A percentile compares a stretch with the other conserved stretches of the same genome.
These are phyloP conservation scores for Amphiprion clarkii DNA, from an alignment of 2,797 vertebrate genomes.

Conservation along the genomic window DNA sequence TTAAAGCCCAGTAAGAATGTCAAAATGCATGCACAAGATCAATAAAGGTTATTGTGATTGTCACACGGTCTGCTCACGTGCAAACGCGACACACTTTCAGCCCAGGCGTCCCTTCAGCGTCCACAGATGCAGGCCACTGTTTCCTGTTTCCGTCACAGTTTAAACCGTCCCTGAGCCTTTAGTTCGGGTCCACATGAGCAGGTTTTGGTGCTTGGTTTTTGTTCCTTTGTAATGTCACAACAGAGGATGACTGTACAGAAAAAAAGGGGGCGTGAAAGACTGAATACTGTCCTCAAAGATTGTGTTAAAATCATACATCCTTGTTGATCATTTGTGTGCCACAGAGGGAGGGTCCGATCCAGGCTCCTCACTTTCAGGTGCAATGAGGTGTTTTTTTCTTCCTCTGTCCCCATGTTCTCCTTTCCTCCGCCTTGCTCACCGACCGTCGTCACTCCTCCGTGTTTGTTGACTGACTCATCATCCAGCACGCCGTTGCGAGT, in stretches of 20 bases:
- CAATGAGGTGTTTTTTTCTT: slow-evolving; percentile 21
- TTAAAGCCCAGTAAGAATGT: slow-evolving; percentile 52
- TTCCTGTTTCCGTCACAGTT: slow-evolving; percentile 62
- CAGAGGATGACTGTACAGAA: slow-evolving; percentile 41
- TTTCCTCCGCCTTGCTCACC: slow-evolving; percentile 50
- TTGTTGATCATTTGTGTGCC: slow-evolving; percentile 76
- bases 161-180: slow-evolving; percentile 35
- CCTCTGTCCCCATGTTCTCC: slow-evolving; percentile 51
- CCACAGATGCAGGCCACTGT: slow-evolving; percentile 24
- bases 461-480: slow-evolving; percentile 83
- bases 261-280: slow-evolving; percentile 41
- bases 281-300: slow-evolving; percentile 80
- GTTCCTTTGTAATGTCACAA: slow-evolving; percentile 72
- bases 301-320: slow-evolving; percentile 72
- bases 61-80: slow-evolving; percentile 58
- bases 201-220: slow-evolving; percentile 64
- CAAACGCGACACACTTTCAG: slow-evolving; percentile 14
- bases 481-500: slow-evolving; percentile 75
- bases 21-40: slow-evolving; percentile 57
- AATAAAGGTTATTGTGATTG: slow-evolving; percentile 72
- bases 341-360: slow-evolving; percentile 49
- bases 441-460: slow-evolving; percentile 45
- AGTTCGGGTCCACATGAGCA: slow-evolving; percentile 31
- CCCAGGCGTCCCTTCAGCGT: slow-evolving; percentile 29
- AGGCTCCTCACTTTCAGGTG: slow-evolving; percentile 57